phyloP scores from a whole-genome alignment of 2,797 vertebrate species.

The Cetoscarus ocellatus region DNA sequence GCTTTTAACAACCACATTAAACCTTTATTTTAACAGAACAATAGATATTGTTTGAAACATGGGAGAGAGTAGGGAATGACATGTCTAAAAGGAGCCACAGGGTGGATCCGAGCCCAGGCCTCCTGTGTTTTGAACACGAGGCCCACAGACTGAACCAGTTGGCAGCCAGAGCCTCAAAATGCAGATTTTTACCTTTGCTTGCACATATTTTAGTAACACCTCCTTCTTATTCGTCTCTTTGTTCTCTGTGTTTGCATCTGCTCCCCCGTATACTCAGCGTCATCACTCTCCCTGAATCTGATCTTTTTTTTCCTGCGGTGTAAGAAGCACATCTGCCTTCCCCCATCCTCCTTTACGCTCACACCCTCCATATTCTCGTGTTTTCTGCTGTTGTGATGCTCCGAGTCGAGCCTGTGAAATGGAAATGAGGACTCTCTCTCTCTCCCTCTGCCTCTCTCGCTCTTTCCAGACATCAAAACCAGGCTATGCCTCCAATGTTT shows the following conservation, averaged over 20 bases:
- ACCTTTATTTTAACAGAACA: too few relatives aligned
- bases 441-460: slow-evolving; percentile 53
- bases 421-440: slow-evolving; percentile 89
- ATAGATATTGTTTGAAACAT: too few relatives aligned
- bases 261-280: slow-evolving; percentile 31
- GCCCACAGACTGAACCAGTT: too few relatives aligned
- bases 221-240: slow-evolving; percentile 1
- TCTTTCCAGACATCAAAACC: slow-evolving; percentile 87
- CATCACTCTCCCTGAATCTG: slow-evolving; percentile 42
- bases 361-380: slow-evolving; percentile 62
- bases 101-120: too few relatives aligned
- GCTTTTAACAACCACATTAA: too few relatives aligned
- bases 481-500: slow-evolving; percentile 87
- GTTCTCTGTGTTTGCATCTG: slow-evolving; percentile 24
- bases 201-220: slow-evolving; percentile 14
- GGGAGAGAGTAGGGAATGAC: too few relatives aligned
- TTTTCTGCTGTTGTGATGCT: slow-evolving; percentile 74
- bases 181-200: slow-evolving; percentile 19
- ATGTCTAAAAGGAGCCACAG: too few relatives aligned
- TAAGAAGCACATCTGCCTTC: slow-evolving; percentile 33
- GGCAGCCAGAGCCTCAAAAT: slow-evolving; percentile 32
- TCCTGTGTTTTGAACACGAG: not conserved
- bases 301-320: slow-evolving; percentile 43
- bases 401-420: slow-evolving; percentile 87
- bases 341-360: slow-evolving; percentile 51